phyloP scores from a whole-genome alignment of 2,113 vertebrate species.

The Acrocephalus kingi region DNA sequence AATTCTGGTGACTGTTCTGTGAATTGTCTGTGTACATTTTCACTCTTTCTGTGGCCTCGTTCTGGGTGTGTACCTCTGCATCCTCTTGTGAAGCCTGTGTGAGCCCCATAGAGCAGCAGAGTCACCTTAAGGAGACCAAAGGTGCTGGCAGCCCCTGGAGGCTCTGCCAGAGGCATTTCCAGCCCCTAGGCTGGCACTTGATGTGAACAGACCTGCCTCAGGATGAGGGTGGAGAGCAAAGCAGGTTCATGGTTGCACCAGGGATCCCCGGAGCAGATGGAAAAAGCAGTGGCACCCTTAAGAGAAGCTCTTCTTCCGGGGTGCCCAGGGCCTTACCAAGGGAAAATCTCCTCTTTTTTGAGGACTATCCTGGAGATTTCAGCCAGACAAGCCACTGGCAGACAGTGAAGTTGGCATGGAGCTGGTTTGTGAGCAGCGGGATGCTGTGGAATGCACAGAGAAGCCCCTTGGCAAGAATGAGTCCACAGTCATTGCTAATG shows the following conservation, averaged over 20 bases:
- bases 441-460: not conserved
- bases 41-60: not conserved
- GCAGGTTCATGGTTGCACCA: fast-evolving
- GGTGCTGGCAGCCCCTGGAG: not conserved
- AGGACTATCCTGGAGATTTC: not conserved
- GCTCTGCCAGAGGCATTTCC: not conserved
- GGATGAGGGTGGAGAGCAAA: not conserved
- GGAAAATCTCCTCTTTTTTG: not conserved
- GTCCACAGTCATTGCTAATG: not conserved
- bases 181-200: not conserved
- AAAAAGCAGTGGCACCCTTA: not conserved
- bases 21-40: not conserved
- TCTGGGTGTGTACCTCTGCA: not conserved
- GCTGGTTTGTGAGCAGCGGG: not conserved
- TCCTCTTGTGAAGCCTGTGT: not conserved
- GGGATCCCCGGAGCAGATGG: not conserved
- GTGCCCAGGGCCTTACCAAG: not conserved
- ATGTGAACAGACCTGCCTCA: fast-evolving
- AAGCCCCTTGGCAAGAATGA: not conserved
- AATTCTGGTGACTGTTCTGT: not conserved
- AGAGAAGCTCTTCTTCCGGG: not conserved
- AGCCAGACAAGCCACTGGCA: not conserved
- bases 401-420: not conserved
- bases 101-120: fast-evolving
- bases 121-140: not conserved